Conservation (phyloP, 2,888 invertebrate species). For the Apantesis nais region DNA sequence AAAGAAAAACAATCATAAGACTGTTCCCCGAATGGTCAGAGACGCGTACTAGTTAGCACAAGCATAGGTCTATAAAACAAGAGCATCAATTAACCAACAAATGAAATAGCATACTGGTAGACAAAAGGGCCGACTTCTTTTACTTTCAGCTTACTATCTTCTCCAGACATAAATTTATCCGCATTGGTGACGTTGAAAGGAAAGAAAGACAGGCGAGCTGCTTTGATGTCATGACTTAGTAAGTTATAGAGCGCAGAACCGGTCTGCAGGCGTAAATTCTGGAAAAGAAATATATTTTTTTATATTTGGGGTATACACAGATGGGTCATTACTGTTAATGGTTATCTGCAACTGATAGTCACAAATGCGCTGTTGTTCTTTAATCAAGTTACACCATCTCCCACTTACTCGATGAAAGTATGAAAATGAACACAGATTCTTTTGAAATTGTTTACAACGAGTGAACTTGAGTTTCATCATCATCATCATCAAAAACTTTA, state of each 20-base stretch:
- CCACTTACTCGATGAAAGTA: no score
- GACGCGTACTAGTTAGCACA: no score
- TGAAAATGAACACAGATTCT: no score
- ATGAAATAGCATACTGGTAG: constrained; percentile 87
- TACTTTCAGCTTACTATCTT: constrained; percentile 87
- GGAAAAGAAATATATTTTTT: constrained; percentile 11
- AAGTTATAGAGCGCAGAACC: constrained; percentile 86
- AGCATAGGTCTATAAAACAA: neutral
- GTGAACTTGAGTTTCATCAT: no score
- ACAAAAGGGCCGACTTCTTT: constrained; percentile 92
- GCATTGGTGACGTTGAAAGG: constrained; percentile 93
- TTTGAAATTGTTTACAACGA: no score
- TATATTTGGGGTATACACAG: no score
- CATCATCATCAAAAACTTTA: no score
- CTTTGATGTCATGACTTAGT: constrained; percentile 88
- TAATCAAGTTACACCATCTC: no score
- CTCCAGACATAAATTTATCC: constrained; percentile 87
- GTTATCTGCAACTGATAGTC: no score
- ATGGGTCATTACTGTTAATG: no score
- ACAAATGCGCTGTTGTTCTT: no score
- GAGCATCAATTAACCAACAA: neutral
- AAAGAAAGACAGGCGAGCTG: constrained; percentile 87
- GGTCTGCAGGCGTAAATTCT: constrained; percentile 75
- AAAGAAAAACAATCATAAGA: constrained; percentile 20
- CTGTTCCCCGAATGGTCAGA: no score